Conservation (phyloP, 2,113 vertebrate species). For the Cinclus mexicanus region DNA sequence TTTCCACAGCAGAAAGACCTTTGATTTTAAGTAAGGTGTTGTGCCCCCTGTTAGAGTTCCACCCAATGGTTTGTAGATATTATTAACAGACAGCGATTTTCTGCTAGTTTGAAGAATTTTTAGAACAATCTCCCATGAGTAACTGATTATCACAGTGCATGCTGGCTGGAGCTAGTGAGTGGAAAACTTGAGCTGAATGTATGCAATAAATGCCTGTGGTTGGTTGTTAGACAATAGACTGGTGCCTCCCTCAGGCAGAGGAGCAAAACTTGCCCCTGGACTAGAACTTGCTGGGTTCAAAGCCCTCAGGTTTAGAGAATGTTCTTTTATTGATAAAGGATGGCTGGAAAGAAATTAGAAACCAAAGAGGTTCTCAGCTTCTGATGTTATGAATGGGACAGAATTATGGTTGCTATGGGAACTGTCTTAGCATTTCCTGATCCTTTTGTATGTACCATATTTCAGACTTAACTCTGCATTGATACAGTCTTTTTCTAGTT, state of each 20-base stretch:
- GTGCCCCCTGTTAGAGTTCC: background rate
- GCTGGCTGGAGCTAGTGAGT: background rate
- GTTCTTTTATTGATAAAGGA: background rate
- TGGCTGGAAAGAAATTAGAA: slow-evolving; percentile 11
- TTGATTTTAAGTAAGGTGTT: background rate
- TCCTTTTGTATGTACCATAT: slow-evolving; percentile 53
- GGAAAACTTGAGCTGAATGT: background rate
- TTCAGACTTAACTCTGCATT: slow-evolving; percentile 62
- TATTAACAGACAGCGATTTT: background rate
- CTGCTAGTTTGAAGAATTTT: background rate
- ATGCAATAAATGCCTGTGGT: background rate
- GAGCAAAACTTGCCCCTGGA: background rate
- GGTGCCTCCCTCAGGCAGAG: slow-evolving; percentile 43
- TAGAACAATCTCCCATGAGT: background rate
- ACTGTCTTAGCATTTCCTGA: slow-evolving; percentile 71
- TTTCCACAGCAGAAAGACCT: background rate
- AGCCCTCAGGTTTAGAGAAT: background rate
- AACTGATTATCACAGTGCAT: background rate
- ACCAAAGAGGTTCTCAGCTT: slow-evolving; percentile 23
- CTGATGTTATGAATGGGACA: slow-evolving; percentile 59
- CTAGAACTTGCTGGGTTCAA: background rate
- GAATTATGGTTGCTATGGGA: slow-evolving; percentile 74
- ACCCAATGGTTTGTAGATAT: background rate
- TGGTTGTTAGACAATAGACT: slow-evolving; percentile 32
- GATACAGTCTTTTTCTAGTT: slow-evolving; percentile 67